A percentile compares a stretch with the other conserved stretches of the same genome.
Conservation (phyloP, 2,797 vertebrate genomes). For the Masticophis lateralis region DNA sequence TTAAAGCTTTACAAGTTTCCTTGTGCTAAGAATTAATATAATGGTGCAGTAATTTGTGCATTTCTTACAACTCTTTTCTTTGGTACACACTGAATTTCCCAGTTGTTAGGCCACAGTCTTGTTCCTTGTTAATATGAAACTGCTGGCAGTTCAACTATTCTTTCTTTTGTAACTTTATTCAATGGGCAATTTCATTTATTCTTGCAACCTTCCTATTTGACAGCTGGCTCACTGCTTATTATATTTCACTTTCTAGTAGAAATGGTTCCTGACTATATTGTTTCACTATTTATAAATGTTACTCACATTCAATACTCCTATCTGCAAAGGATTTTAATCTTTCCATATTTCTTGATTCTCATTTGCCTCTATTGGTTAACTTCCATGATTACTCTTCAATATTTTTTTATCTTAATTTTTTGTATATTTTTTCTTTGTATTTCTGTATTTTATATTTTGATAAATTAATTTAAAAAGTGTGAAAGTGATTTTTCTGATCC, state of each 20-base stretch:
- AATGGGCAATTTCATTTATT: not conserved
- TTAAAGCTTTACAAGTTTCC: not conserved
- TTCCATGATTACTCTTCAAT: not conserved
- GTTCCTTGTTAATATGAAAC: not conserved
- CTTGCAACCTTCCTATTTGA: not conserved
- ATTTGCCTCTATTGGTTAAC: not conserved
- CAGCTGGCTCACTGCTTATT: not conserved
- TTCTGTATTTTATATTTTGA: not conserved
- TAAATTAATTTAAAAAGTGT: not conserved
- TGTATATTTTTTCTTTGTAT: not conserved
- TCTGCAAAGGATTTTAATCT: not conserved
- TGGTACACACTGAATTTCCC: not conserved
- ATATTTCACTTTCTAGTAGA: not conserved
- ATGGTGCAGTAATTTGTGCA: not conserved
- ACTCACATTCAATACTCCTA: not conserved
- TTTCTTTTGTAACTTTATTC: not conserved
- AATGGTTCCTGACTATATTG: not conserved
- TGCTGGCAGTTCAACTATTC: not conserved
- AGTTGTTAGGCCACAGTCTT: not conserved
- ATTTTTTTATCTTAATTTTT: not conserved
- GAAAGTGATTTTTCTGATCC: not conserved
- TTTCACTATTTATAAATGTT: not conserved
- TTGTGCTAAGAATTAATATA: not conserved
- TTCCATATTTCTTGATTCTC: not conserved
- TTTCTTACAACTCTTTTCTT: not conserved